phyloP scores from a whole-genome alignment of 2,888 invertebrate species.

The Clistopyga incitator region DNA sequence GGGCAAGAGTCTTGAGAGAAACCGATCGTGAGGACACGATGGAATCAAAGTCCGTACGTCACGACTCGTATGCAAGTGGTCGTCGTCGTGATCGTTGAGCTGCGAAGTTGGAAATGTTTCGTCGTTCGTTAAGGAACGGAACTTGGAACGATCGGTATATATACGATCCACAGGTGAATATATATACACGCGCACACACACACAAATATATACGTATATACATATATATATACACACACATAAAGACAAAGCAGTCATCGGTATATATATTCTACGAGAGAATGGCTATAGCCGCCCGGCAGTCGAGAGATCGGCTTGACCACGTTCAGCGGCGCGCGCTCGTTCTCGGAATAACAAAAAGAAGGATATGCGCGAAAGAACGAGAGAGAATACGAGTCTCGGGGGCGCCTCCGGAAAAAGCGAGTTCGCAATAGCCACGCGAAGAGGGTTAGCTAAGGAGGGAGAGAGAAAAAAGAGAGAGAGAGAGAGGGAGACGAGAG shows the following conservation, averaged over 20 bases:
- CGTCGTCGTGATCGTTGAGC: conserved; percentile 23
- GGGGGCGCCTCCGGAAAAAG: conserved; percentile 67
- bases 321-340: conserved; percentile 55
- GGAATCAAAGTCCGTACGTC: conserved; percentile 27
- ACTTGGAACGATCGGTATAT: conserved; percentile 44
- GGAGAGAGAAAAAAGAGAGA: conserved; percentile 36
- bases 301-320: conserved; percentile 59
- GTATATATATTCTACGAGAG: conserved; percentile 24
- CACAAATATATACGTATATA: background rate
- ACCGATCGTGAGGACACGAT: conserved; percentile 1
- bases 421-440: conserved; percentile 43
- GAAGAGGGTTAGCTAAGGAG: conserved; percentile 43
- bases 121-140: conserved; percentile 62
- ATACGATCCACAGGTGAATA: background rate
- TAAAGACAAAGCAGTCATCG: background rate
- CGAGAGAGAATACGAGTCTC: conserved; percentile 47
- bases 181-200: background rate
- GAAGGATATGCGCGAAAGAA: conserved; percentile 47
- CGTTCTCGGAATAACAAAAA: conserved; percentile 71
- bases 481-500: conserved; percentile 68
- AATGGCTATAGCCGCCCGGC: conserved; percentile 22
- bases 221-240: background rate
- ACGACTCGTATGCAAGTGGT: conserved; percentile 17
- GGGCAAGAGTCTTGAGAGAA: background rate
- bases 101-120: conserved; percentile 40